Evolutionary conservation across 1,140 invertebrate species (phyloP).

Genomic region (Papilio xuthus): DNA sequence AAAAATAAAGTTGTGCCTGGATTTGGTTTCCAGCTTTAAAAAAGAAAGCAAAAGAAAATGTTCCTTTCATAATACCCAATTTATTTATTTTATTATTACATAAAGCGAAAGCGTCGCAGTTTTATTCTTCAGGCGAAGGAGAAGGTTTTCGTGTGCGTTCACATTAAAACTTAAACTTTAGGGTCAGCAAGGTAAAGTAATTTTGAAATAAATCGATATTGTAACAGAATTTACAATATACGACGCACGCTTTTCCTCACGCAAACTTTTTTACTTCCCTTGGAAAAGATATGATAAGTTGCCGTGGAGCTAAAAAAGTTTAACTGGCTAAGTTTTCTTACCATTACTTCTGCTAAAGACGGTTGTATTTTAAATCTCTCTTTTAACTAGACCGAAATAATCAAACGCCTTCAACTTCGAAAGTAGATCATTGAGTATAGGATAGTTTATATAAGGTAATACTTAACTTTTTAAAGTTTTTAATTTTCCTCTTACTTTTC

Average conservation of each 20-base stretch:
- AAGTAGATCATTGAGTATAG: not conserved
- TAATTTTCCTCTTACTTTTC: too few relatives aligned
- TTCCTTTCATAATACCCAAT: too few relatives aligned
- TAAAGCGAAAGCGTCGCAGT: not conserved
- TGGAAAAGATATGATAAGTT: slow-evolving; percentile 23
- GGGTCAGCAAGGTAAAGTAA: not conserved
- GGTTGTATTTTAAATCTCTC: slow-evolving; percentile 40
- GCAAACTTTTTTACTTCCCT: not conserved
- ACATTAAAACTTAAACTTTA: not conserved
- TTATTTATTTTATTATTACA: too few relatives aligned
- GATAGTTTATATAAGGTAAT: too few relatives aligned
- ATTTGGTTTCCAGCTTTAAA: too few relatives aligned
- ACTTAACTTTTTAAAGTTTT: too few relatives aligned
- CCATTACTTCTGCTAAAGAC: slow-evolving; percentile 48
- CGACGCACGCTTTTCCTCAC: not conserved
- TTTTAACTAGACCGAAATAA: not conserved
- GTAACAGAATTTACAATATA: not conserved
- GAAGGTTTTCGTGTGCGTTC: not conserved
- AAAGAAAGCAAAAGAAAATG: too few relatives aligned
- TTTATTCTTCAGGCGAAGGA: too few relatives aligned
- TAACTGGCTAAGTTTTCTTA: slow-evolving; percentile 58
- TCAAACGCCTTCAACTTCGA: slow-evolving; percentile 23
- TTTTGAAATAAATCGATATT: slow-evolving; percentile 5
- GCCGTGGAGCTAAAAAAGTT: slow-evolving; percentile 47
- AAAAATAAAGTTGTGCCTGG: too few relatives aligned